phyloP scores from a whole-genome alignment of 2,888 invertebrate species.

The Invenusta paracnida region DNA sequence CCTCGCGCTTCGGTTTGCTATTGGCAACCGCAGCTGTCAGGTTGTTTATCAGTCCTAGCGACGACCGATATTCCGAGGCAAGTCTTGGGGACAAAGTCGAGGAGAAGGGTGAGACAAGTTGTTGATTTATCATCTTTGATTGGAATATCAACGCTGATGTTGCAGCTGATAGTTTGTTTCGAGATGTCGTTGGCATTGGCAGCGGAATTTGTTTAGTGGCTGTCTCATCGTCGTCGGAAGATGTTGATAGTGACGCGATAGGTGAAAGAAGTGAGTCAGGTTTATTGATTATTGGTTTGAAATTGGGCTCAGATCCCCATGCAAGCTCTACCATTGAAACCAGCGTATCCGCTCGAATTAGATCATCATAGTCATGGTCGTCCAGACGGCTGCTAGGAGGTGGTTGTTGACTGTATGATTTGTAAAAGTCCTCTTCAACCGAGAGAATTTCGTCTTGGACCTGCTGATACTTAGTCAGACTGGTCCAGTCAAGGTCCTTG shows the following conservation, averaged over 20 bases:
- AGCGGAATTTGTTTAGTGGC: background rate
- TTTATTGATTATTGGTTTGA: background rate
- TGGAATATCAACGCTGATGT: too few species aligned
- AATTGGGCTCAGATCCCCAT: background rate
- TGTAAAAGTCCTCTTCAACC: slow-evolving; percentile 37
- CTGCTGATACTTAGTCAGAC: background rate
- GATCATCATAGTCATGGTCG: background rate
- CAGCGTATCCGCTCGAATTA: slow-evolving; percentile 32
- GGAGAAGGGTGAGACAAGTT: background rate
- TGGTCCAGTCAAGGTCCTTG: slow-evolving; percentile 15
- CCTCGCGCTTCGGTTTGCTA: slow-evolving; percentile 37
- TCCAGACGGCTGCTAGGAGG: background rate
- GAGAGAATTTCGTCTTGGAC: slow-evolving; percentile 11
- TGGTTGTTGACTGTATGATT: slow-evolving; percentile 20
- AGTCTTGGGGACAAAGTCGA: too few species aligned
- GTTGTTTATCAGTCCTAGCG: too few species aligned
- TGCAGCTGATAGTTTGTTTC: too few species aligned
- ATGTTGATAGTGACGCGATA: background rate
- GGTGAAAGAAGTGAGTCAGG: background rate
- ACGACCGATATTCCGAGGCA: too few species aligned
- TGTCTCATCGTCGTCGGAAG: background rate
- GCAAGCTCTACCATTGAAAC: slow-evolving; percentile 30
- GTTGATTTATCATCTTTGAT: too few species aligned
- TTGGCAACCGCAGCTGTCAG: too few species aligned
- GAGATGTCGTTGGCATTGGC: too few species aligned